Base-by-base conservation (phyloP, 2,888 invertebrate genomes). In the Aporophyla nigra region DNA sequence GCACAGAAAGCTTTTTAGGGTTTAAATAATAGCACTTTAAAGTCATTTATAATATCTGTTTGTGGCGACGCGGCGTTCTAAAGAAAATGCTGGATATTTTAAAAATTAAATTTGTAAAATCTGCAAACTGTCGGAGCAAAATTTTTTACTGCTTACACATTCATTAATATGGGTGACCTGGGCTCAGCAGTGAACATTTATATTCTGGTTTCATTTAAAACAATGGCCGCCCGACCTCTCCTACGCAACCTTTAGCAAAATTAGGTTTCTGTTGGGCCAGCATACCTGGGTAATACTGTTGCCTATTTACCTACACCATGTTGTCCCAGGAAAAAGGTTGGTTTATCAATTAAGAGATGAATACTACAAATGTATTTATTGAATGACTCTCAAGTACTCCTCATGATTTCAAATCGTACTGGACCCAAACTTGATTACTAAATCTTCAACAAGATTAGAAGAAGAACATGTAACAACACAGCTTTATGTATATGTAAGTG, bases 201-300 rank as follows among this genome's bases (percentile, higher is more conserved):
- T 82, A 75, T 56, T 75, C 61, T 21, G 65, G 40, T 24, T 59
- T 61, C 14, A 81, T 75, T 75, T 74, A 61, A 74, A 78, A 58
- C 51, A 68, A 82, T 54, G 43, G 51, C 76, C 56, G 49, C 4
- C 46, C n/a, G 19, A 78, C 43, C 58, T 56, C 16, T 62, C 40
- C 14, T 24, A 70, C 16, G 21, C 62, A 46, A 63, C 51, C 43
- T 74, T 78, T 46, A 53, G 7, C 51, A 58, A 80, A 80, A 63
- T 80, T 58, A 14, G 21, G 10, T 46, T 80, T 78, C 58, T 58
- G 12, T 62, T 62, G 51, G 19, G 51, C 33, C 12, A 9, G n/a
- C 7, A 24, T 68, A 21, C 21, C 33, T 53, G 10, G 19, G 33
- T 16, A 43, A 56, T 21, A 0, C 27, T 58, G 21, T 51, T 43